A percentile compares a stretch with the other conserved stretches of the same genome.
Conservation (phyloP, 2,113 vertebrate species). For the Xenopus laevis region DNA sequence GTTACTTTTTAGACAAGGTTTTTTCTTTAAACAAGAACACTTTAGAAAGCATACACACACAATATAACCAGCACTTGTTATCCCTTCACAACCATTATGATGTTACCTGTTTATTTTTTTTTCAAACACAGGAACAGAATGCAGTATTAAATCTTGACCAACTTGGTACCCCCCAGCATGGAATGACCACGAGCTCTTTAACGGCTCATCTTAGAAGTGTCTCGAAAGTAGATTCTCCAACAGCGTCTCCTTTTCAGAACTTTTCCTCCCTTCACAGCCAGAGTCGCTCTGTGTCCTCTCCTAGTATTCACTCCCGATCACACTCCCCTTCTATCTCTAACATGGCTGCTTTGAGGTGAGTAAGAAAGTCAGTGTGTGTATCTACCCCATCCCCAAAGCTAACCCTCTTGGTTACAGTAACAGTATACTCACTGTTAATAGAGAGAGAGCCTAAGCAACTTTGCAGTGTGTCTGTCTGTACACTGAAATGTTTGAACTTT, state of each 20-base stretch:
- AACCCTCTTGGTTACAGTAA: too few species aligned
- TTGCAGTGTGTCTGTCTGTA: too few species aligned
- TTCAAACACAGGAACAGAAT: slow-evolving; percentile 74
- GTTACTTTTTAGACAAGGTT: too few species aligned
- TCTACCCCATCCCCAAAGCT: too few species aligned
- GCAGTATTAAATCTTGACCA: slow-evolving; percentile 78
- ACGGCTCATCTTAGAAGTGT: slow-evolving; percentile 80
- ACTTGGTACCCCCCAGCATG: slow-evolving; percentile 65
- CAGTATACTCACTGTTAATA: too few species aligned
- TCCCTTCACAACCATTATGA: too few species aligned
- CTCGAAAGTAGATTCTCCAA: slow-evolving; percentile 81
- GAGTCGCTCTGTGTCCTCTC: slow-evolving; percentile 76
- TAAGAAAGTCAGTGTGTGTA: not conserved
- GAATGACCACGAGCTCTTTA: slow-evolving; percentile 72
- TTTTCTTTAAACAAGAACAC: too few species aligned
- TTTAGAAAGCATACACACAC: too few species aligned
- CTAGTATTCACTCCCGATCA: slow-evolving; percentile 78
- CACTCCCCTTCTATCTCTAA: slow-evolving; percentile 88
- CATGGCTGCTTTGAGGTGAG: slow-evolving; percentile 91
- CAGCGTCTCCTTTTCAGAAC: slow-evolving; percentile 84
- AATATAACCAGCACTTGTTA: too few species aligned
- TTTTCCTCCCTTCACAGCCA: slow-evolving; percentile 81
- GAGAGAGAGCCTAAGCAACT: too few species aligned
- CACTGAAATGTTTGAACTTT: too few species aligned
- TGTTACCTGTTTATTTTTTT: not conserved